A percentile compares a stretch with the other conserved stretches of the same genome.
Evolutionary conservation across 2,113 vertebrate species (phyloP).

Genomic region (Ursus arctos): DNA sequence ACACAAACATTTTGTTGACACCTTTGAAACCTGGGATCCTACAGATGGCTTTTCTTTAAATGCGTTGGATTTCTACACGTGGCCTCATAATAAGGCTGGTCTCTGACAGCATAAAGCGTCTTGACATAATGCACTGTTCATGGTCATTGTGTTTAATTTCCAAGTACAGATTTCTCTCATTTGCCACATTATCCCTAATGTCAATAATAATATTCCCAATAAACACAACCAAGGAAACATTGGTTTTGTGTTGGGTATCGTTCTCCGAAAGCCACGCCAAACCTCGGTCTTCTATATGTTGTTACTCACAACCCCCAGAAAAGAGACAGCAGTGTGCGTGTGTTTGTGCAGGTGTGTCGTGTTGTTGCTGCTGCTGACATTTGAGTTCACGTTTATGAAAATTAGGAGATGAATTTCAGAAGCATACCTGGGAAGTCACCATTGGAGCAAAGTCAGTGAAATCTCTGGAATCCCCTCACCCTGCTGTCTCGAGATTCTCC

Average conservation of each 20-base stretch:
- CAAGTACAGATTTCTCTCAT: not conserved
- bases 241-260: not conserved
- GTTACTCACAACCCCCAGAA: not conserved
- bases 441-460: not conserved
- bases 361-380: not conserved
- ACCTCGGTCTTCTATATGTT: not conserved
- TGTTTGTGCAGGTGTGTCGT: not conserved
- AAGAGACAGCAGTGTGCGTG: not conserved
- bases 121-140: fast-evolving
- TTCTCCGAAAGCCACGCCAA: not conserved
- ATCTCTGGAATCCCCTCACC: too few relatives aligned
- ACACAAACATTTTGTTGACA: not conserved
- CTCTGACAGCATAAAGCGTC: fast-evolving
- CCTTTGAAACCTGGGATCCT: not conserved
- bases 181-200: not conserved
- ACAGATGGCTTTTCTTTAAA: not conserved
- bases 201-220: not conserved
- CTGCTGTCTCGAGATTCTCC: not conserved
- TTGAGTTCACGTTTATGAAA: not conserved
- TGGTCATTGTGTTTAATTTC: not conserved
- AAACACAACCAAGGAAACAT: not conserved
- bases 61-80: not conserved
- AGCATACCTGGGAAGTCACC: not conserved
- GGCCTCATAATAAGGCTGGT: not conserved
- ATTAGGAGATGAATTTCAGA: not conserved